Evolutionary conservation across 1,140 invertebrate genomes (phyloP), one percentile per base, ranked within the genome.

Genomic region (Lucilia cuprina): DNA sequence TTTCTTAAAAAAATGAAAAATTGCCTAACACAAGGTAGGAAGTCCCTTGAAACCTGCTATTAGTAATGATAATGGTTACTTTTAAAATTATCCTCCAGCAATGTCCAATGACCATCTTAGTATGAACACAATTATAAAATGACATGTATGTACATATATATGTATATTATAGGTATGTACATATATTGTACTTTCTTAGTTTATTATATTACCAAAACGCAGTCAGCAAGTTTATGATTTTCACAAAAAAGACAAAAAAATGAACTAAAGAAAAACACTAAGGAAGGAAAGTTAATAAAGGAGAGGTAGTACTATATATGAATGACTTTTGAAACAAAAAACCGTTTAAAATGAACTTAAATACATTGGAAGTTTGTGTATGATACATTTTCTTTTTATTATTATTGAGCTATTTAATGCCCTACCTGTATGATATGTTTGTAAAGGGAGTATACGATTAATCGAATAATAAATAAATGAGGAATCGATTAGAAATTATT

Each of bases 401-500:
- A 60, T 60, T 60, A 78, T 50, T 35, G 47, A 82, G 49, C 80
- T 82, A 65, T 82, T 82, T 60, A 82, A 82, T 60, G 82, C 65
- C 82, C 82, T 83, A 74, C 50, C 82, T 74, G 82, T 41, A 83
- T 75, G 50, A 74, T 35, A 83, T 75, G 50, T 83, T 9, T 30
- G 8, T 21, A 1, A 80, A 10, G 2, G 49, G n/a, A 13, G 41
- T 78, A 78, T n/a, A 8, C 9, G 12, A 70, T 70, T 70, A 70
- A 70, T 70, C 65, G 65, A 70, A 25, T 70, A 70, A 21, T 21
- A 10, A n/a, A n/a, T n/a, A n/a, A 70, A 70, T 60, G 14, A 19
- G 8, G 65, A 21, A 70, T 70, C 65, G 65, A 70, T 21, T 70
- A 2, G 5, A 10, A 41, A 41, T 8, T 41, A 41, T 41, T 41